Base-by-base conservation (phyloP, 2,113 vertebrate species). In the Mixornis gularis region DNA sequence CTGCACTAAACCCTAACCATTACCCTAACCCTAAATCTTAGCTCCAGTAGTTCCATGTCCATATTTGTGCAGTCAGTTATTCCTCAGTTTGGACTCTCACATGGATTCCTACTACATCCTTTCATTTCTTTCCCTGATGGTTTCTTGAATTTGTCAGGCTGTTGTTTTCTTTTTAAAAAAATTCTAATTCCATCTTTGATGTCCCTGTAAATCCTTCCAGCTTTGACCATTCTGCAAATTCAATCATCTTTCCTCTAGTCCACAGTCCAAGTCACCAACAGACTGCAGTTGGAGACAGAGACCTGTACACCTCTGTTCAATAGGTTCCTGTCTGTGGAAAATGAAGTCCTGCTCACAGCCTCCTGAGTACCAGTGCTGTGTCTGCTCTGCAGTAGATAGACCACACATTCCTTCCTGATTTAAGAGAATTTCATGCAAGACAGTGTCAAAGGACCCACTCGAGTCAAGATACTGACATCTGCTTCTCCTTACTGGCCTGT, bases 401-500 rank as follows among this genome's bases (percentile, higher is more conserved):
- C 92, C 90, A 83, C 85, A 83, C 82, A 87, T 91, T 95, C 87
- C 87, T 91, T 46, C 16, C 55, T 69, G 71, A 14, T 89, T 94
- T 95, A 80, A 83, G 68, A 91, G 94, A 87, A 73, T 91, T 83
- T 94, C 68, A 55, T 76, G 82, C 17, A 65, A 91, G 82, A 62
- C 64, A 66, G 55, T 85, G 85, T 95, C 68, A 83, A 90, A 95
- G 56, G 80, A 87, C 56, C 76, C 69, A 80, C 69, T 92, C 7
- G 41, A 94, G 79, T 92, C 64, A 92, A 72, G 92, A 87, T 48
- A 83, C 46, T 85, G 71, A 90, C 94, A 95, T 95, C 87, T 95
- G 92, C 94, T 96, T 94, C 85, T 91, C 90, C 71, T 96, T 90
- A 95, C 30, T 87, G 76, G 87, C 68, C 79, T 87, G 48, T n/a